Evolutionary conservation across 2,888 invertebrate species (phyloP).

Genomic region (Agrotis ipsilon): DNA sequence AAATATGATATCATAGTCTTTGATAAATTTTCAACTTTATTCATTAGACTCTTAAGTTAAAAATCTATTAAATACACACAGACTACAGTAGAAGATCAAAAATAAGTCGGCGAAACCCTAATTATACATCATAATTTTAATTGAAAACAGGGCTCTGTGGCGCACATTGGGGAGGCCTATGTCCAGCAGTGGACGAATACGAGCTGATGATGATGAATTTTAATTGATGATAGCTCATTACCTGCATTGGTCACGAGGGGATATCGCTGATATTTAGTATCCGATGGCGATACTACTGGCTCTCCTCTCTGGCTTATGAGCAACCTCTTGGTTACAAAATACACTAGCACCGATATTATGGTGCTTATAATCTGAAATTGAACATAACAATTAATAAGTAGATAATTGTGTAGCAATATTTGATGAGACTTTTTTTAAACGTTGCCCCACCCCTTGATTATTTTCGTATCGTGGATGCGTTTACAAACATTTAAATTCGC

Average conservation of each 20-base stretch:
- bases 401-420: neutral
- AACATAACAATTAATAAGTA: conserved; percentile 28
- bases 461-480: no score
- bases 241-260: conserved; percentile 84
- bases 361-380: conserved; percentile 81
- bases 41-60: no score
- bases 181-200: no score
- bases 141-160: no score
- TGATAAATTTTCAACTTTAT: no score
- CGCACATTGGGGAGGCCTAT: no score
- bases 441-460: no score
- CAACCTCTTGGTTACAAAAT: conserved; percentile 76
- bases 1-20: no score
- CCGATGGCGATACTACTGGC: conserved; percentile 65
- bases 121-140: neutral
- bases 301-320: conserved; percentile 58
- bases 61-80: no score
- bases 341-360: conserved; percentile 76
- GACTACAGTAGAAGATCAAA: neutral
- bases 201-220: no score
- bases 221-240: conserved; percentile 56
- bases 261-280: conserved; percentile 80
- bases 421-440: no score
- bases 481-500: no score
- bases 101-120: neutral